Evolutionary conservation across 2,113 vertebrate species (phyloP).

Genomic region (Desmodus rotundus): DNA sequence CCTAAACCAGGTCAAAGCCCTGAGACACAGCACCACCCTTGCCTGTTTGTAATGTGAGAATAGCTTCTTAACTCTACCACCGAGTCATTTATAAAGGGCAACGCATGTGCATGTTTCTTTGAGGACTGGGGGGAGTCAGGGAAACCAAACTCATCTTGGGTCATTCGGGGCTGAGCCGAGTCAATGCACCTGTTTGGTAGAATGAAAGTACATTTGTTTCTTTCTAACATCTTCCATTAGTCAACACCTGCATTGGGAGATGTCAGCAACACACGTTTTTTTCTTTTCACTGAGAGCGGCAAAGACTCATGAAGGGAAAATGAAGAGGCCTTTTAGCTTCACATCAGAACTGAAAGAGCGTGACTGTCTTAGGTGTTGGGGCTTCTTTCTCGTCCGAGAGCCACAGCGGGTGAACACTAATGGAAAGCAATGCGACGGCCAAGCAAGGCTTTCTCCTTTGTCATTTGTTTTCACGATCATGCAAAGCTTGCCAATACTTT

Average conservation of each 20-base stretch:
- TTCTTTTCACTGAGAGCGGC: slow-evolving; percentile 57
- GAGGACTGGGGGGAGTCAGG: slow-evolving; percentile 21
- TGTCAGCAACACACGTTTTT: slow-evolving; percentile 66
- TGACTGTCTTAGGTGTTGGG: neutral
- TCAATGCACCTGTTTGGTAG: slow-evolving; percentile 73
- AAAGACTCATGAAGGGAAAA: slow-evolving; percentile 65
- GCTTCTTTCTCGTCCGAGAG: slow-evolving; percentile 51
- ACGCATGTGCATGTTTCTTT: neutral
- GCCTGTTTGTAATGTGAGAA: neutral
- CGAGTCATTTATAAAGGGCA: slow-evolving; percentile 7
- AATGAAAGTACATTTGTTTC: slow-evolving; percentile 47
- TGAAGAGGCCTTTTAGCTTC: slow-evolving; percentile 61
- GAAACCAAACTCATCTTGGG: slow-evolving; percentile 51
- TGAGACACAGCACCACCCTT: neutral
- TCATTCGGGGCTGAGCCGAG: slow-evolving; percentile 67
- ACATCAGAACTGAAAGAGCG: neutral
- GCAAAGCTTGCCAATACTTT: slow-evolving; percentile 39
- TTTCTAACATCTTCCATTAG: slow-evolving; percentile 75
- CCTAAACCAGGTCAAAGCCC: neutral
- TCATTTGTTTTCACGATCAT: neutral
- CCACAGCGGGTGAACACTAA: slow-evolving; percentile 42
- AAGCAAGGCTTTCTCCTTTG: neutral
- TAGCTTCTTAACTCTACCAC: slow-evolving; percentile 34
- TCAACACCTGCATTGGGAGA: slow-evolving; percentile 62
- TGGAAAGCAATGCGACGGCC: neutral